These are phyloP conservation scores for Paraplagusia blochii DNA, from an alignment of 2,113 vertebrate species.

Conservation along the genomic window DNA sequence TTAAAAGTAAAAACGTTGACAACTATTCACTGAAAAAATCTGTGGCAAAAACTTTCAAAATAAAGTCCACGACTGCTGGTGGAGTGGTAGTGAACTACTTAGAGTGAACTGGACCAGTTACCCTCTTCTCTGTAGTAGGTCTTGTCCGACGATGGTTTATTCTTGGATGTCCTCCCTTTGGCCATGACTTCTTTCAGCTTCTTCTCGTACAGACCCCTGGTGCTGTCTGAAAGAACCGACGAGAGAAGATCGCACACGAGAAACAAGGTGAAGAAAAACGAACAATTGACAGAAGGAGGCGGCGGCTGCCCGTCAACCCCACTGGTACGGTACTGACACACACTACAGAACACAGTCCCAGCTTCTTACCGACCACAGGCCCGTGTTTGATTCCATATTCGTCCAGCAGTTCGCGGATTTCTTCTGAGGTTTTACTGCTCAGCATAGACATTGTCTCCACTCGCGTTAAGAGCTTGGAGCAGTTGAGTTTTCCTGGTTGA, in stretches of 20 bases:
- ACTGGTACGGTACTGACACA: constrained; percentile 2
- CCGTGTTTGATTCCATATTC: constrained; percentile 75
- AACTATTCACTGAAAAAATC: too few species aligned
- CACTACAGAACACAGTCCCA: background rate
- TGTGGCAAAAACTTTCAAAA: too few species aligned
- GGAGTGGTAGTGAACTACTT: background rate
- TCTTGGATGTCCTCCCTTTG: constrained; percentile 32
- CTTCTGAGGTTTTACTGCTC: constrained; percentile 48
- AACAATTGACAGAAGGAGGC: rapidly evolving
- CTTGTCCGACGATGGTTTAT: constrained; percentile 49
- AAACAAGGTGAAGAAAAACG: background rate
- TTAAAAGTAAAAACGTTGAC: too few species aligned
- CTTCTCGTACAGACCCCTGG: constrained; percentile 73
- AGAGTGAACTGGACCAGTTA: constrained; percentile 4
- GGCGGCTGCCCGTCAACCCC: constrained; percentile 1
- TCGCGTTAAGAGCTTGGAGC: background rate
- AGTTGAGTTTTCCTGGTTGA: rapidly evolving
- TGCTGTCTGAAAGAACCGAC: constrained; percentile 46
- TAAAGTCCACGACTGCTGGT: too few species aligned
- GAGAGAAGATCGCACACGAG: background rate
- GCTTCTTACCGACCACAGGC: constrained; percentile 72
- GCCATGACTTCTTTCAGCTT: constrained; percentile 72
- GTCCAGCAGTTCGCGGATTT: constrained; percentile 66
- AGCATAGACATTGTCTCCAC: constrained; percentile 41
- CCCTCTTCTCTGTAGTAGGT: constrained; percentile 71